Conservation (phyloP, 92 coral and sea anemone species). For the Phenganax marumi region DNA sequence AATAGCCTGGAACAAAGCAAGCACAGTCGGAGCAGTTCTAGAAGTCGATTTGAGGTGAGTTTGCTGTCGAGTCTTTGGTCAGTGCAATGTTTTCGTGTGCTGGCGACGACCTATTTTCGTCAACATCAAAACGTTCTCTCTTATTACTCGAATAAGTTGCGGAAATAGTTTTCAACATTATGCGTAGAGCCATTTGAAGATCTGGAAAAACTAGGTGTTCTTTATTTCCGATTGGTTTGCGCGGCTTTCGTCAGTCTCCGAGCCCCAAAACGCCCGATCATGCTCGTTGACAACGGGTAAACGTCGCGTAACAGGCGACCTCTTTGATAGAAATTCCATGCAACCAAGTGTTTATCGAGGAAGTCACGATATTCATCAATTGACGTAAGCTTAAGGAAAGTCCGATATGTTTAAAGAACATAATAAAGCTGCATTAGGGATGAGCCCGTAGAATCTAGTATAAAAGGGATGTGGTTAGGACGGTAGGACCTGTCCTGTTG, state of each 20-base stretch:
- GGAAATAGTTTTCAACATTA: not conserved
- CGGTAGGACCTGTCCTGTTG: constrained; percentile 31
- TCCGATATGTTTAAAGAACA: not conserved
- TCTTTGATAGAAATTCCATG: not conserved
- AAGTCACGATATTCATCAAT: not conserved
- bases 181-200: not conserved
- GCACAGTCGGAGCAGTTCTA: constrained; percentile 82
- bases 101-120: constrained; percentile 56
- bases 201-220: not conserved
- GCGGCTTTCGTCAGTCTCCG: not conserved
- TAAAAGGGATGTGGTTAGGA: constrained; percentile 31
- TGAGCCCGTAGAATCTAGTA: not conserved
- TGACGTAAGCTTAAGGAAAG: not conserved
- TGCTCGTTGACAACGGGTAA: constrained; percentile 33
- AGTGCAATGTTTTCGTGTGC: constrained; percentile 37
- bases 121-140: constrained; percentile 29
- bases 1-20: constrained; percentile 63
- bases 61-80: constrained; percentile 42
- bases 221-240: not conserved
- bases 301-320: not conserved
- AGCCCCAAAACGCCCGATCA: constrained; percentile 18
- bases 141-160: not conserved
- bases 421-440: not conserved
- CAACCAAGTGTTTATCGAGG: not conserved
- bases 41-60: constrained; percentile 99